A percentile compares a stretch with the other conserved stretches of the same genome.
These are phyloP conservation scores for Ceratina calcarata DNA, from an alignment of 1,140 invertebrate species.

Conservation along the genomic window DNA sequence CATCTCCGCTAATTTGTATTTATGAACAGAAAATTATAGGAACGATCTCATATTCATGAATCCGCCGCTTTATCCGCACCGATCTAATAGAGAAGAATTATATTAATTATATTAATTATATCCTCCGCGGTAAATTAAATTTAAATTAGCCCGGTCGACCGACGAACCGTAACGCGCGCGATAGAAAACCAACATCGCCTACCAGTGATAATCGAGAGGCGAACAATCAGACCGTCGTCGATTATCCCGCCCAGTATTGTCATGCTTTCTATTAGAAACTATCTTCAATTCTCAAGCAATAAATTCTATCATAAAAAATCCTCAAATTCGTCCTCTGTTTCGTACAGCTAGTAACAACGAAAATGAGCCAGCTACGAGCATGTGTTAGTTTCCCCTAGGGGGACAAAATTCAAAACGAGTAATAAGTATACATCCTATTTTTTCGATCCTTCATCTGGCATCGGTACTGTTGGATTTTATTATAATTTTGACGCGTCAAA, in stretches of 20 bases:
- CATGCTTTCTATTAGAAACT: no score
- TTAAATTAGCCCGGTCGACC: constrained; percentile 15
- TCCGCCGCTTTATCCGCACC: constrained; percentile 3
- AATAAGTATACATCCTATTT: no score
- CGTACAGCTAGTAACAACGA: no score
- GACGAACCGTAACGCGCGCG: background rate
- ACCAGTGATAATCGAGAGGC: background rate
- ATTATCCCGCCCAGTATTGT: background rate
- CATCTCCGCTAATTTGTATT: constrained; percentile 42
- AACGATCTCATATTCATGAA: constrained; percentile 45
- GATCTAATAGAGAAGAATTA: constrained; percentile 46
- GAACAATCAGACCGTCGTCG: background rate
- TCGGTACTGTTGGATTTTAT: no score
- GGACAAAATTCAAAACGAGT: no score
- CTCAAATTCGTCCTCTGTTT: no score
- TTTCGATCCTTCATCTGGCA: no score
- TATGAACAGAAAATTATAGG: constrained; percentile 45
- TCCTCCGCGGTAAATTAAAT: constrained; percentile 37
- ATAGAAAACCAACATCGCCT: background rate
- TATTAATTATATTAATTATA: constrained; percentile 50
- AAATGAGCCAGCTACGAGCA: no score
- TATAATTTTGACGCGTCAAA: no score
- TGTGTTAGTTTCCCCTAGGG: no score
- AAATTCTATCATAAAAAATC: no score
- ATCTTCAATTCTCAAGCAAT: no score